A percentile compares a stretch with the other conserved stretches of the same genome.
Evolutionary conservation across 2,797 vertebrate genomes (phyloP).

Genomic region (Myotis myotis): DNA sequence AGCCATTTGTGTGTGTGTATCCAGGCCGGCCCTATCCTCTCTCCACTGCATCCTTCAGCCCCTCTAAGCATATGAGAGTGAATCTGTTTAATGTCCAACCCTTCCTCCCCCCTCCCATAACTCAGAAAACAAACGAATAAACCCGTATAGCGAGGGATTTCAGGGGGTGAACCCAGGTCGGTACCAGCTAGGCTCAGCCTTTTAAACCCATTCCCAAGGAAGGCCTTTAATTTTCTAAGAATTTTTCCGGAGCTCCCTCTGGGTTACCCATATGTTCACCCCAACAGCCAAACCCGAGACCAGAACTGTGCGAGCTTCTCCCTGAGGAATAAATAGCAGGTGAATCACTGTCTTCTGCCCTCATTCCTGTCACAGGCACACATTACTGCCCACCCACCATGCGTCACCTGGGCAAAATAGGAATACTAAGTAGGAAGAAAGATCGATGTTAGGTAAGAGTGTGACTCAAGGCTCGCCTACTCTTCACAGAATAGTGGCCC

Average conservation of each 20-base stretch:
- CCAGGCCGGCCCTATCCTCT: not conserved
- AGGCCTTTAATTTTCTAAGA: constrained; percentile 26
- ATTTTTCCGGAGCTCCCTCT: not conserved
- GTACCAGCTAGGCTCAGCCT: not conserved
- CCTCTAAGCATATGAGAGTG: not conserved
- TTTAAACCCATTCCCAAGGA: not conserved
- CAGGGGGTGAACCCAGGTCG: not conserved
- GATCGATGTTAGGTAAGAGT: not conserved
- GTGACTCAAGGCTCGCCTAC: constrained; percentile 35
- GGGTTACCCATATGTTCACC: not conserved
- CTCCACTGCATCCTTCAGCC: not conserved
- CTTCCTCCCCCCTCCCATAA: not conserved
- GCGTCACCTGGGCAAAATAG: constrained; percentile 38
- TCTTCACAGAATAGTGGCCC: constrained; percentile 10
- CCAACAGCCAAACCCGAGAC: not conserved
- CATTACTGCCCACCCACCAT: not conserved
- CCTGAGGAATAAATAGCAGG: not conserved
- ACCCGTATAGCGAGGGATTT: not conserved
- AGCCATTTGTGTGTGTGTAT: not conserved
- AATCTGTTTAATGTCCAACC: not conserved
- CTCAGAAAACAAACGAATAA: constrained; percentile 22
- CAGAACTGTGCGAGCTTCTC: not conserved
- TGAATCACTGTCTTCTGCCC: constrained; percentile 23
- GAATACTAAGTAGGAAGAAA: not conserved
- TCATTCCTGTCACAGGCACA: not conserved